These are phyloP conservation scores for Chrysina gloriosa DNA, from an alignment of 2,888 invertebrate species.

Conservation along the genomic window DNA sequence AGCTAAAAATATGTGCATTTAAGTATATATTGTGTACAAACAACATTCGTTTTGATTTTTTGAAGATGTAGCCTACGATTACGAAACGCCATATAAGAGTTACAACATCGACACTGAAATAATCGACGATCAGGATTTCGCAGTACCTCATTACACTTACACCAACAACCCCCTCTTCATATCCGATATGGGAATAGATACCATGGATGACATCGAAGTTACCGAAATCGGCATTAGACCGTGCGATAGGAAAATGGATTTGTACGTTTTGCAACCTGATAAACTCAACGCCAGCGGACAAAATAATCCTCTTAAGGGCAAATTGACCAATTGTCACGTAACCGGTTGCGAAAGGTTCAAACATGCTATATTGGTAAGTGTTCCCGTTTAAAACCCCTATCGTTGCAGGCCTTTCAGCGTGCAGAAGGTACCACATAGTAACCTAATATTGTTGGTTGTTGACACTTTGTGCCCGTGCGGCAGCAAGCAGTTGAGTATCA, in stretches of 20 bases:
- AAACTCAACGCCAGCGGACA: constrained; percentile 80
- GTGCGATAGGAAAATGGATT: constrained; percentile 88
- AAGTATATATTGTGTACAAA: neutral
- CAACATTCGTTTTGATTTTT: neutral
- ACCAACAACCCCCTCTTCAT: constrained; percentile 64
- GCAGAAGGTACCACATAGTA: constrained; percentile 90
- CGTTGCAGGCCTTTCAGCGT: constrained; percentile 85
- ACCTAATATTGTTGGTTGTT: constrained; percentile 87
- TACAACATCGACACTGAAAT: constrained; percentile 50
- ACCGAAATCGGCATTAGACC: constrained; percentile 74
- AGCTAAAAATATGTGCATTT: too few relatives aligned
- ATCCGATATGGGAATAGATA: constrained; percentile 62
- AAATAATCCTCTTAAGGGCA: constrained; percentile 88
- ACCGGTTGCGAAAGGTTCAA: constrained; percentile 86
- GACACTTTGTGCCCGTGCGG: constrained; percentile 91
- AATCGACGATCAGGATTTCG: constrained; percentile 58
- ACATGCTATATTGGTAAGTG: constrained; percentile 15
- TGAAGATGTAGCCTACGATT: constrained; percentile 39
- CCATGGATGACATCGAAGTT: constrained; percentile 62
- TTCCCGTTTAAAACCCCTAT: constrained; percentile 47
- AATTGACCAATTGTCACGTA: constrained; percentile 87
- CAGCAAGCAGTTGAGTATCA: constrained; percentile 85
- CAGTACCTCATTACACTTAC: constrained; percentile 62
- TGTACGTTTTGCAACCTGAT: constrained; percentile 86
- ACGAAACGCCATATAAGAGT: constrained; percentile 42